Evolutionary conservation across 2,888 invertebrate genomes (phyloP), one percentile per base, ranked within the genome.

Genomic region (Resseliella maxima): DNA sequence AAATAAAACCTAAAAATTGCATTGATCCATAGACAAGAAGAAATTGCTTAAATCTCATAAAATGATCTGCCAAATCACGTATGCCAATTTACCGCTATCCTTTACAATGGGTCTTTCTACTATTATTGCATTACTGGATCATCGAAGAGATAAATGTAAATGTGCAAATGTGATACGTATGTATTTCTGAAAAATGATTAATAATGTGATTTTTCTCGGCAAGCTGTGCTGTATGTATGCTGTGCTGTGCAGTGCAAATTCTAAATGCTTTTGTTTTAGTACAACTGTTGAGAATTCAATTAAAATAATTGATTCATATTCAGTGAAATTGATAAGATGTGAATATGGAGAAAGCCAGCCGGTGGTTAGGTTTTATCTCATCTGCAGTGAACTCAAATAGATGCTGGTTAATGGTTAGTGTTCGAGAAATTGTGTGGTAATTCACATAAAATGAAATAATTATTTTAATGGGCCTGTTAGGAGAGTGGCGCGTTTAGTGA

Each of bases 281-380:
- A 41, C 38, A 21, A 35, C 31, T 35, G 72, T n/a, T 3, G 31
- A 72, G 38, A 38, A 83, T 83, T 83, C 83, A 83, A 83, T 83
- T 83, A 83, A 83, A 83, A 38, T 83, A 83, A 83, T 83, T 83
- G 83, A 83, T 83, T 36, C 83, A 38, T 83, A 83, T 83, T 83
- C n/a, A 31, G 72, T 31, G 72, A 72, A 72, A 72, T 72, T 72
- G 72, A 72, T 72, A 72, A 72, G 72, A 72, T 72, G 72, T 31
- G 72, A 72, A n/a, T n/a, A n/a, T n/a, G n/a, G 72, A 72, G 31
- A 31, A 72, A 72, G 72, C 15, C 59, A 24, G 24, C n/a, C 24
- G 59, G 24, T 59, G 59, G 12, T 50, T 10, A 50, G 21, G 50
- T 24, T 59, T 59, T 59, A 59, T 72, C 35, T 72, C 72, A 15